These are phyloP conservation scores for Apotomis turbidana DNA, from an alignment of 2,888 invertebrate genomes.

Conservation along the genomic window DNA sequence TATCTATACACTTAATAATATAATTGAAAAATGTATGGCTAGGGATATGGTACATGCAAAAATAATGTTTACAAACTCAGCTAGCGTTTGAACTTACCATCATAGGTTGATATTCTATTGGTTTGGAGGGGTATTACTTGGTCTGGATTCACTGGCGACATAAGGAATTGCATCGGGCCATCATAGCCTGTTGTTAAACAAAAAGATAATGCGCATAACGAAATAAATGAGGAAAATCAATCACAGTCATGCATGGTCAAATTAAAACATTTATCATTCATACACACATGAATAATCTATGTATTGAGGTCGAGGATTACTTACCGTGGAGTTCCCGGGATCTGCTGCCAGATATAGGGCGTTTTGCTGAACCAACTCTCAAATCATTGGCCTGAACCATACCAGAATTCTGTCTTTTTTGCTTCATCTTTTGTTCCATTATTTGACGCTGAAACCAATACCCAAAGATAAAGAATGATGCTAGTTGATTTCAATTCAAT, in stretches of 20 bases:
- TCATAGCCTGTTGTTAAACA: constrained; percentile 87
- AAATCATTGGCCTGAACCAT: constrained; percentile 95
- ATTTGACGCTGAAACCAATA: constrained; percentile 87
- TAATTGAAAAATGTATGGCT: neutral
- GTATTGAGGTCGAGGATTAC: constrained; percentile 28
- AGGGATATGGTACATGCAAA: constrained; percentile 24
- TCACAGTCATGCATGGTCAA: constrained; percentile 38
- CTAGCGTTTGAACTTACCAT: constrained; percentile 67
- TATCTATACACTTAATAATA: neutral
- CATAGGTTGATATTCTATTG: constrained; percentile 80
- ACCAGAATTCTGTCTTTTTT: constrained; percentile 92
- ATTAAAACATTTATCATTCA: constrained; percentile 50
- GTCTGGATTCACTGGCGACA: constrained; percentile 92
- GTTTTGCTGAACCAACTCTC: constrained; percentile 86
- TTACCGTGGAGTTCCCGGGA: constrained; percentile 88
- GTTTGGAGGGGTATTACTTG: constrained; percentile 86
- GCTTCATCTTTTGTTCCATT: constrained; percentile 94
- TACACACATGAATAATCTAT: constrained; percentile 46
- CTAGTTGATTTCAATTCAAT: neutral
- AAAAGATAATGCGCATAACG: constrained; percentile 65
- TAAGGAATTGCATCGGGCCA: constrained; percentile 93
- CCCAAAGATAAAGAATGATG: constrained; percentile 28
- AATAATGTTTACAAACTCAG: constrained; percentile 13
- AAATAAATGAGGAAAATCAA: constrained; percentile 47
- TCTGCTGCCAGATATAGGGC: constrained; percentile 87